Conservation (phyloP, 2,888 invertebrate species). For the Andrena trimmerana region DNA sequence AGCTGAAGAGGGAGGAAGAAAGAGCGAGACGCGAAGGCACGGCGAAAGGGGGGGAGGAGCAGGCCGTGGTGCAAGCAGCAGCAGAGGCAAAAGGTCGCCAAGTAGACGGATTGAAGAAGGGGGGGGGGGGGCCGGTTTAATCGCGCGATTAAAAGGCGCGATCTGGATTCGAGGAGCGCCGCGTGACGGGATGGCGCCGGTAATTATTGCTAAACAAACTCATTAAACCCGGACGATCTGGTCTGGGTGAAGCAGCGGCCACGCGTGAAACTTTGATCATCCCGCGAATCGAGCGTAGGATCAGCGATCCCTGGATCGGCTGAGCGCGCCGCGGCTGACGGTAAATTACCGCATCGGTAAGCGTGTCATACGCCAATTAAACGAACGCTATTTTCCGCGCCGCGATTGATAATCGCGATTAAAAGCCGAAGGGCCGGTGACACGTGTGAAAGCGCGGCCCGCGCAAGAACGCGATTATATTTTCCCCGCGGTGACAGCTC, state of each 20-base stretch:
- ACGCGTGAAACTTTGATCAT: slow-evolving; percentile 79
- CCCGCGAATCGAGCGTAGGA: slow-evolving; percentile 73
- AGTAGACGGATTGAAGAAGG: slow-evolving; percentile 6
- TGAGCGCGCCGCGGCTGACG: slow-evolving; percentile 72
- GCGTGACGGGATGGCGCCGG: slow-evolving; percentile 53
- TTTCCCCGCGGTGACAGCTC: slow-evolving; percentile 54
- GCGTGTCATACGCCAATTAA: slow-evolving; percentile 81
- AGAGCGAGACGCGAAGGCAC: not conserved
- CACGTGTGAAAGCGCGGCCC: slow-evolving; percentile 68
- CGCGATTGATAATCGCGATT: slow-evolving; percentile 77
- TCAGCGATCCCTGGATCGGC: slow-evolving; percentile 70
- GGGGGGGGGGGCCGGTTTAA: slow-evolving; percentile 34
- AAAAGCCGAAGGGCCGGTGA: slow-evolving; percentile 74
- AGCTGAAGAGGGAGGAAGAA: not conserved
- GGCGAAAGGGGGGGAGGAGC: too few species aligned
- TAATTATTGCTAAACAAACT: slow-evolving; percentile 76
- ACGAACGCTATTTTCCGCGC: slow-evolving; percentile 73
- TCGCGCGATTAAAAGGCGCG: slow-evolving; percentile 57
- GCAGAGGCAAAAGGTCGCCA: not conserved
- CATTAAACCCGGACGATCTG: slow-evolving; percentile 73
- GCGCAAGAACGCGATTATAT: slow-evolving; percentile 66
- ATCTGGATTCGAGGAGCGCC: slow-evolving; percentile 40
- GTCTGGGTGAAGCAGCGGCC: slow-evolving; percentile 66
- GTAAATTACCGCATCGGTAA: slow-evolving; percentile 80
- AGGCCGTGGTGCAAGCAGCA: too few species aligned